Evolutionary conservation across 1,140 invertebrate genomes (phyloP), one percentile per base, ranked within the genome.

Genomic region (Prorops nasuta): DNA sequence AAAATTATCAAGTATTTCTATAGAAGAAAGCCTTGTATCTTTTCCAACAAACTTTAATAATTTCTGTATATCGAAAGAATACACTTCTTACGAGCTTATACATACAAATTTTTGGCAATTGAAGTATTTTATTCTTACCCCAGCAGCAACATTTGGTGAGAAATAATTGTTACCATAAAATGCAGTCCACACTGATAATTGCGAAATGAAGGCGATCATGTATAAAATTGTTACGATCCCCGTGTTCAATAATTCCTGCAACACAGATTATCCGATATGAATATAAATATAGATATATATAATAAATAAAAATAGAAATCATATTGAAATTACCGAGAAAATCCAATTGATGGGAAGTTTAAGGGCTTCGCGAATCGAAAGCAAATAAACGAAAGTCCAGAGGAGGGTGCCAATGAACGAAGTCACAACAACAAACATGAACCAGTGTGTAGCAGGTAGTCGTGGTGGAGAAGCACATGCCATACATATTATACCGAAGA

Each of bases 401-500:
- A 93, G 78, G n/a, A 92, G 74, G 0, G 86, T 91, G 15, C 86
- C 80, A 44, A 93, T 90, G 75, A 94, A 94, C 39, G 85, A 83
- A 19, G 84, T 83, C 22, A 89, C 87, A 2, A 84, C 87, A 12
- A 91, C 89, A 64, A 92, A 92, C 19, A 92, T 81, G 73, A 92
- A 94, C 82, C 89, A 93, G 56, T 87, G 82, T 1, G 87, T 86
- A 37, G 83, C 85, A 14, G 71, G 61, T 10, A 79, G 64, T 17
- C 68, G 62, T 0, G 84, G 83, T 0, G 88, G 87, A 1, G 89
- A 85, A 1, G 84, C 87, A 34, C 84, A 81, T 3, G 84, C 81
- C 86, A 91, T 90, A 58, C 89, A 91, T 56, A 94, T 80, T 40
- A 93, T 90, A 35, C 89, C 90, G 37, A 92, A 62, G n/a, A 86